Evolutionary conservation across 2,888 invertebrate genomes (phyloP), one percentile per base, ranked within the genome.

Genomic region (Anagyrus pseudococci): DNA sequence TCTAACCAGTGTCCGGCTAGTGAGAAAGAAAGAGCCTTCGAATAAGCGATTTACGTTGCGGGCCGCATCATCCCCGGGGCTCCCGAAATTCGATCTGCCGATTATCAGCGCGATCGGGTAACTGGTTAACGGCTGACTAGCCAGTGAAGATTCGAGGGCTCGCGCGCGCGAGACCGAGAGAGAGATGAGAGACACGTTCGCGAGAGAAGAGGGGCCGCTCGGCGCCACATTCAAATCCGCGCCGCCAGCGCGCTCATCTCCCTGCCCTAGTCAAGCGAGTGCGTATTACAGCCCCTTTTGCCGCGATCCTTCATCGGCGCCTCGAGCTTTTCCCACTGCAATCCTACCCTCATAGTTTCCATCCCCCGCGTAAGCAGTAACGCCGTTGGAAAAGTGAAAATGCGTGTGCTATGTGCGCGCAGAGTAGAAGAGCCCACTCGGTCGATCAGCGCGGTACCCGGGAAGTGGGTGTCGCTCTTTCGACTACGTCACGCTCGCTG

Each of bases 401-500:
- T n/a, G n/a, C n/a, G n/a, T n/a, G n/a, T n/a, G n/a, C n/a, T n/a
- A n/a, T n/a, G n/a, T n/a, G n/a, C n/a, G n/a, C n/a, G n/a, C n/a
- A n/a, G n/a, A n/a, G n/a, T n/a, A n/a, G n/a, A n/a, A 33, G 33
- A 8, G 33, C 4, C 7, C 4, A 20, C 15, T 1, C 20, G n/a
- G 4, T 33, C 29, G 58, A 62, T 20, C 17, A 47, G 20, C 37
- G 62, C 33, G 55, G 65, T 62, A 3, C 29, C 13, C 56, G 64
- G 62, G 65, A 65, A 65, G 65, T 65, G 65, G 65, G 65, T 65
- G 65, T 65, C 65, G 65, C 53, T 57, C 33, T 47, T 22, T 47
- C 17, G 41, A 4, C 58, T 23, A 63, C 63, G 63, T 63, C 63
- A 63, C 55, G 8, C 40, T 33, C 33, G 33, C 33, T 6, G 33